phyloP scores from a whole-genome alignment of 2,888 invertebrate species.

The Meliscaeva auricollis region DNA sequence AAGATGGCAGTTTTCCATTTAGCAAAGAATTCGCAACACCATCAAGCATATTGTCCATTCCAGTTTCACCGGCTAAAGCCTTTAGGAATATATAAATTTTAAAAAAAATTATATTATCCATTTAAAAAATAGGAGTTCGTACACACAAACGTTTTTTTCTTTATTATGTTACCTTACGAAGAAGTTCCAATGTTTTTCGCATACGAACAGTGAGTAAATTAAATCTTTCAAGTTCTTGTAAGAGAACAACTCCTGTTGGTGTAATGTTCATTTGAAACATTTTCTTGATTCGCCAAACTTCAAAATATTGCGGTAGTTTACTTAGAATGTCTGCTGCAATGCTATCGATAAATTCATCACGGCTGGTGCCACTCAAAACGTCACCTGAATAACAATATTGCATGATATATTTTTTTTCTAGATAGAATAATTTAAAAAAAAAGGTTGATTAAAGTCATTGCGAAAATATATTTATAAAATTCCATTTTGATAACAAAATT shows the following conservation, averaged over 20 bases:
- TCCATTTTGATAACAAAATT: no score
- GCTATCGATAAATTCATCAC: slow-evolving; percentile 93
- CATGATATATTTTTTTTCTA: no score
- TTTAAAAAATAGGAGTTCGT: background rate
- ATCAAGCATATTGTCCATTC: slow-evolving; percentile 94
- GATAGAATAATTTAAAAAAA: no score
- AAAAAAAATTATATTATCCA: background rate
- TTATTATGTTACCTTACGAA: slow-evolving; percentile 86
- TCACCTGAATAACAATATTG: slow-evolving; percentile 85
- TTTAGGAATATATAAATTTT: slow-evolving; percentile 78
- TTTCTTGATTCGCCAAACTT: slow-evolving; percentile 92
- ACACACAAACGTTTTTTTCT: background rate
- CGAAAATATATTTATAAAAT: no score
- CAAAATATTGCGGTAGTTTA: slow-evolving; percentile 91
- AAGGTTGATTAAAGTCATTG: no score
- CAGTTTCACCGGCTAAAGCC: slow-evolving; percentile 96
- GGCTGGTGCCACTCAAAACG: slow-evolving; percentile 89
- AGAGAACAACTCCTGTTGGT: slow-evolving; percentile 93
- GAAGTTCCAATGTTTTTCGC: slow-evolving; percentile 88
- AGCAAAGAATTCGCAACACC: slow-evolving; percentile 92
- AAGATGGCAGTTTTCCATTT: slow-evolving; percentile 92
- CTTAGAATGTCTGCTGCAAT: slow-evolving; percentile 91
- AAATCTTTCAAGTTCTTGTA: slow-evolving; percentile 95
- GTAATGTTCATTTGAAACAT: slow-evolving; percentile 92
- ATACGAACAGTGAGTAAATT: slow-evolving; percentile 91